Conservation (phyloP, 37 sponge, comb jelly and placozoan genomes). For the Amphimedon queenslandica region DNA sequence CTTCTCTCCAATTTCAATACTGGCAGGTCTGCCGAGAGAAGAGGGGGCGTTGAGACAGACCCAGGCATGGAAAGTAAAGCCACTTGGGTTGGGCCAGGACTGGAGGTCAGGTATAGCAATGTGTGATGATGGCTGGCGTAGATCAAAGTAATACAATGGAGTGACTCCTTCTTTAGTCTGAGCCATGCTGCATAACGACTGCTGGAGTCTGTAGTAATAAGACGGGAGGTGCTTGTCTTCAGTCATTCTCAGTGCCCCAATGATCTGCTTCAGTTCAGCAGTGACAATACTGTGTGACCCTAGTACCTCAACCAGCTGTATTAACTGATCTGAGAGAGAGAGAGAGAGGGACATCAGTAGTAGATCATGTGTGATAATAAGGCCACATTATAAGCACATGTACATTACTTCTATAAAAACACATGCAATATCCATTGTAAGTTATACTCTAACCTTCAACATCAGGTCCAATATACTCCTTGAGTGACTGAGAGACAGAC, state of each 20-base stretch:
- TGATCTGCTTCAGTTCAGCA: slow-evolving; percentile 66
- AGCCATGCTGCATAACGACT: slow-evolving; percentile 47
- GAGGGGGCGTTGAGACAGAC: slow-evolving; percentile 39
- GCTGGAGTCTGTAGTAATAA: slow-evolving; percentile 49
- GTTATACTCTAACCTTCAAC: slow-evolving; percentile 53
- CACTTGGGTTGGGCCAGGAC: slow-evolving; percentile 26
- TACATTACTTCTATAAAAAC: not conserved
- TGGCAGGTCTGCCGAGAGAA: slow-evolving; percentile 14
- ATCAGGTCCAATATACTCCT: slow-evolving; percentile 17
- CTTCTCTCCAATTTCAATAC: not conserved
- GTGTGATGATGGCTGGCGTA: slow-evolving; percentile 5
- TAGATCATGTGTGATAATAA: not conserved
- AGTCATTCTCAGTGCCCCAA: slow-evolving; percentile 51
- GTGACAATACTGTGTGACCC: slow-evolving; percentile 69
- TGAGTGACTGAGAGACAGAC: slow-evolving; percentile 36
- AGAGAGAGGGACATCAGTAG: no score
- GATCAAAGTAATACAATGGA: slow-evolving; percentile 71
- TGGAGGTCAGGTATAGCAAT: slow-evolving; percentile 45
- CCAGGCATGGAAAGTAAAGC: slow-evolving; percentile 73
- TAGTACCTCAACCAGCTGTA: slow-evolving; percentile 53
- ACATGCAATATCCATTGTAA: not conserved
- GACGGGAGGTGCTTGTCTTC: slow-evolving; percentile 45
- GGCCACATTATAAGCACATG: not conserved
- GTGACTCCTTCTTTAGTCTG: slow-evolving; percentile 1
- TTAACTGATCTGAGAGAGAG: slow-evolving; percentile 64